Conservation (phyloP, 53 echinoderm and acorn worm species). For the Astropecten irregularis region DNA sequence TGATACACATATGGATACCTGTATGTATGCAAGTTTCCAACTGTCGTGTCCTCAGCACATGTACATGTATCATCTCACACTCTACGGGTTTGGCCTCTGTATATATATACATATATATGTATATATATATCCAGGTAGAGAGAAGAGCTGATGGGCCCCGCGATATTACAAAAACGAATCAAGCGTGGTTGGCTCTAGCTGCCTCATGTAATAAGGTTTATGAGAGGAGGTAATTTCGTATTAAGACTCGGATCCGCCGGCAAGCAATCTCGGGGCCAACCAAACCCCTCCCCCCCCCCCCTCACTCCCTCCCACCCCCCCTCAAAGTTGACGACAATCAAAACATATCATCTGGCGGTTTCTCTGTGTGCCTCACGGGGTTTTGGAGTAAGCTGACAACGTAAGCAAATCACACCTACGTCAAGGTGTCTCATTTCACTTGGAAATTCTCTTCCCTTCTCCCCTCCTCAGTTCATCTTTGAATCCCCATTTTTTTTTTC, state of each 20-base stretch:
- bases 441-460: too few species aligned
- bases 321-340: constrained; percentile 5
- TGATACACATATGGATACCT: too few species aligned
- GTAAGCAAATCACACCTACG: constrained; percentile 1
- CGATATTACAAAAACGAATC: constrained; percentile 29
- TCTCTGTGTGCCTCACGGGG: neutral
- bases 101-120: neutral
- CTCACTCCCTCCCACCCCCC: neutral
- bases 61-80: constrained; percentile 33
- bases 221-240: constrained; percentile 6
- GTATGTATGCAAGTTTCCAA: constrained; percentile 9
- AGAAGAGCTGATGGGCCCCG: neutral
- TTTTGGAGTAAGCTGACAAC: neutral
- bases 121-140: neutral
- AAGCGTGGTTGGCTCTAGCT: neutral
- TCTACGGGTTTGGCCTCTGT: neutral
- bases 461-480: too few species aligned
- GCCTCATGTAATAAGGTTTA: constrained; percentile 21
- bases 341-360: constrained; percentile 26
- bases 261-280: neutral
- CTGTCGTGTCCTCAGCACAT: neutral
- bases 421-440: neutral
- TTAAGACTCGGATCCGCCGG: neutral
- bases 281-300: neutral
- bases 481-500: too few species aligned